Percentiles rank a stretch among this genome's conserved stretches.
phyloP scores from a whole-genome alignment of 2,113 vertebrate species.

The Catharus fuscescens region DNA sequence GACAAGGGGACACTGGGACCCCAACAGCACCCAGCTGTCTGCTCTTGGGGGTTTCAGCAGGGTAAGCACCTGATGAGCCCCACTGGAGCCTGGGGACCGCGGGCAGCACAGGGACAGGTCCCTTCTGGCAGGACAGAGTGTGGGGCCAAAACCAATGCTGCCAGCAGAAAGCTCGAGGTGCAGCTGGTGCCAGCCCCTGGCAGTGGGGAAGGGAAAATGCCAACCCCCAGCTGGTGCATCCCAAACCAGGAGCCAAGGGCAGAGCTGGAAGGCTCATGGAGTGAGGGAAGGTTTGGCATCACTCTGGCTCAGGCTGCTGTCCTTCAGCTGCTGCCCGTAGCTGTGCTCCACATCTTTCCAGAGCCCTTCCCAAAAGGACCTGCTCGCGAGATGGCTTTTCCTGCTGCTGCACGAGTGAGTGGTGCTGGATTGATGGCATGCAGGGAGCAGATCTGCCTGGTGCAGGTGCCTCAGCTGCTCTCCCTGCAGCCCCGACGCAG shows the following conservation, averaged over 20 bases:
- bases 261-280: rapidly evolving
- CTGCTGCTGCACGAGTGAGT: rapidly evolving
- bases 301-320: neutral
- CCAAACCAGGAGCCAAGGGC: neutral
- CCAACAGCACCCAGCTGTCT: neutral
- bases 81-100: rapidly evolving
- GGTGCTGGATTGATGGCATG: neutral
- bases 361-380: neutral
- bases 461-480: neutral
- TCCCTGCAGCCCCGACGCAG: rapidly evolving
- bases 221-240: neutral
- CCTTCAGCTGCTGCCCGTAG: neutral
- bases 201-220: neutral
- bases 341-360: rapidly evolving
- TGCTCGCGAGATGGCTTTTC: neutral
- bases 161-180: neutral
- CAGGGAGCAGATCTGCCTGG: rapidly evolving
- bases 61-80: rapidly evolving
- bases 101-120: rapidly evolving
- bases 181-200: neutral
- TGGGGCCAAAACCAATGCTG: rapidly evolving
- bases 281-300: rapidly evolving
- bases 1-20: neutral
- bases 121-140: rapidly evolving
- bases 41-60: neutral